Conservation (phyloP, 2,888 invertebrate species). For the Alloscopus bannaensis region DNA sequence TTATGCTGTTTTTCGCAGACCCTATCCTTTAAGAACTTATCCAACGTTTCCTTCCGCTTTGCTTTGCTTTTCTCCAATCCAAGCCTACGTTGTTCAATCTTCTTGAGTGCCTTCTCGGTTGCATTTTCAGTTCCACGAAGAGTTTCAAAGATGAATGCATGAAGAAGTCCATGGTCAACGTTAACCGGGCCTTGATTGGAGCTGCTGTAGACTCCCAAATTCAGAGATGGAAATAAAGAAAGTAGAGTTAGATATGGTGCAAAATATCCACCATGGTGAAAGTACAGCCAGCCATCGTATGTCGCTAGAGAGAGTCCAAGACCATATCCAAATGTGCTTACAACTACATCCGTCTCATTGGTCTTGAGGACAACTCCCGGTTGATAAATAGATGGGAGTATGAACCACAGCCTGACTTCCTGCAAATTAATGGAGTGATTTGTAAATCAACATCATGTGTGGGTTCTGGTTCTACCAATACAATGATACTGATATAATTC, state of each 20-base stretch:
- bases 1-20: not conserved
- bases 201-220: slow-evolving; percentile 47
- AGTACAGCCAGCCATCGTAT: slow-evolving; percentile 33
- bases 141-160: slow-evolving; percentile 39
- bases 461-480: too few relatives aligned
- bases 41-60: not conserved
- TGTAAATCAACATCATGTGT: too few relatives aligned
- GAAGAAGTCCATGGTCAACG: slow-evolving; percentile 3
- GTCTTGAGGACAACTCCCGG: not conserved
- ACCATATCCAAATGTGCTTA: slow-evolving; percentile 18
- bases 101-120: not conserved
- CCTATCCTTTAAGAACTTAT: not conserved
- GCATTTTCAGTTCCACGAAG: slow-evolving; percentile 18
- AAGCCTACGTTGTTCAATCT: not conserved
- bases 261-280: slow-evolving; percentile 55
- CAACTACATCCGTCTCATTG: not conserved
- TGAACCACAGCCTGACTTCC: slow-evolving; percentile 32
- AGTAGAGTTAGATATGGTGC: slow-evolving; percentile 45
- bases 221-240: slow-evolving; percentile 43
- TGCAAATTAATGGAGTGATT: not conserved
- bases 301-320: slow-evolving; percentile 14
- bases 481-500: not conserved
- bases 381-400: not conserved
- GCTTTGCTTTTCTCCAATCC: not conserved
- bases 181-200: slow-evolving; percentile 37